A percentile compares a stretch with the other conserved stretches of the same genome.
Conservation (phyloP, 2,113 vertebrate species). For the Heptranchias perlo region DNA sequence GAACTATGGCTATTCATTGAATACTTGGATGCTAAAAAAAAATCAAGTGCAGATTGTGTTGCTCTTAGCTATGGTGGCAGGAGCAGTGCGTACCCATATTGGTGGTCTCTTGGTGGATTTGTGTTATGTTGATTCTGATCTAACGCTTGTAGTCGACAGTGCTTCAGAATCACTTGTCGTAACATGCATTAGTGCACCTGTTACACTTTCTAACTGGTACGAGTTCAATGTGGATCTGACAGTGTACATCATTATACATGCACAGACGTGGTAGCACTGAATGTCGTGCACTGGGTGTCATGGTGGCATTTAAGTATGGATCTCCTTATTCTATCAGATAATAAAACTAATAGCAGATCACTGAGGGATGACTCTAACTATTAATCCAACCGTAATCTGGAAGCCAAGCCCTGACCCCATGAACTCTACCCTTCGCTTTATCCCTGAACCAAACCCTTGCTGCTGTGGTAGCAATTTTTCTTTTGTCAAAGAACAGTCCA, state of each 20-base stretch:
- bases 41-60: neutral
- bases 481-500: neutral
- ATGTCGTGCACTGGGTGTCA: neutral
- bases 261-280: neutral
- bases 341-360: neutral
- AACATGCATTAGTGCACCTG: neutral
- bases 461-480: neutral
- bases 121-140: neutral
- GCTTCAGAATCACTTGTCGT: neutral
- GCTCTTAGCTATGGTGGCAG: neutral
- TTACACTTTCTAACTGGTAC: neutral
- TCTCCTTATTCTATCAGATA: neutral
- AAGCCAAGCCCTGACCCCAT: neutral
- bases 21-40: neutral
- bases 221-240: neutral
- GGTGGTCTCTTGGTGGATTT: neutral
- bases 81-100: neutral
- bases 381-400: neutral
- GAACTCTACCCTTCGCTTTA: neutral
- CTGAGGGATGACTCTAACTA: neutral
- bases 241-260: neutral
- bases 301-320: neutral
- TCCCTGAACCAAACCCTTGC: neutral
- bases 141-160: neutral
- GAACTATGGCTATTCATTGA: neutral